Base-by-base conservation (phyloP, 2,797 vertebrate species). In the Chelidonichthys spinosus region DNA sequence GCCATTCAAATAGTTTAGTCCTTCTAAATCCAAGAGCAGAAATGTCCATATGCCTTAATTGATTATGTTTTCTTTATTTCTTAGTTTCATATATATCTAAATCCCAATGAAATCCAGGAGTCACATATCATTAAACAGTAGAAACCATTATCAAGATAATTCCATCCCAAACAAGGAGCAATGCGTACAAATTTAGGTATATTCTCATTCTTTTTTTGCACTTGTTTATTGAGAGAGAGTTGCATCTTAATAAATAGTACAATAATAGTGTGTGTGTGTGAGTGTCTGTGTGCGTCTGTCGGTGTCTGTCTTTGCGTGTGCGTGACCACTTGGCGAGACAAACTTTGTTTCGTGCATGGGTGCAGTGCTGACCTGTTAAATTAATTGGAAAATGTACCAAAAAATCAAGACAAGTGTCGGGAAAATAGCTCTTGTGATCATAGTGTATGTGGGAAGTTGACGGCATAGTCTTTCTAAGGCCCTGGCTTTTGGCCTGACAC, bases 341-440 rank as follows among this genome's bases (percentile, higher is more conserved):
- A 11, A 9, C 18, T 36, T 18, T 7, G 11, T 14, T n/a, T 35
- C n/a, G 5, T 63, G 9, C 25, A 25, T 25, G 25, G 58, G 37
- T 56, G 17, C 14, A 49, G 4, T 43, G 14, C 37, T 63, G 58
- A 53, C 76, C 58, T 42, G 18, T 53, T 43, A 72, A 32, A 39
- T 56, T 17, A 56, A 56, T 52, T 62, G 18, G 40, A 55, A 55
- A 50, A 60, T 17, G 6, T 32, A 14, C 13, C 11, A 62, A 44
- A 18, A 2, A 54, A 6, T 25, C 50, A 11, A 11, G 1, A 9
- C 25, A 71, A 47, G 25, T 74, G 35, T 47, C 43, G 44, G 32
- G 52, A 69, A 67, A 60, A 63, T 15, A 18, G 2, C 55, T 66
- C 18, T 65, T 63, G 40, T 66, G 42, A 54, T 59, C 58, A 49